Percentiles rank a stretch among this genome's conserved stretches.
Evolutionary conservation across 2,888 invertebrate genomes (phyloP).

Genomic region (Cryptus armator): DNA sequence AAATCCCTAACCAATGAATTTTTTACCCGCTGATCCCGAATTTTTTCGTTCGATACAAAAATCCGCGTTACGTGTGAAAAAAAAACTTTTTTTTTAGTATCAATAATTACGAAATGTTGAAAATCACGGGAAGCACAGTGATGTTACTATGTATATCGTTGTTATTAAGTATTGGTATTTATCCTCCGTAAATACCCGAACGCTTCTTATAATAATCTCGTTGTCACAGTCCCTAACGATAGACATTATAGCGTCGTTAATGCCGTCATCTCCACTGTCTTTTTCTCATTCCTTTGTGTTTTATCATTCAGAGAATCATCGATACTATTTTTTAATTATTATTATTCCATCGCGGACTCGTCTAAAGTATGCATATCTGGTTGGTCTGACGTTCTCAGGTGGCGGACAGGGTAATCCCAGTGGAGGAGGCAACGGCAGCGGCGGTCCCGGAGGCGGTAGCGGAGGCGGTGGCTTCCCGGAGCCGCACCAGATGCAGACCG

Average conservation of each 20-base stretch:
- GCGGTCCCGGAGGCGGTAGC: conserved; percentile 87
- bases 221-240: background rate
- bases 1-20: too few species aligned
- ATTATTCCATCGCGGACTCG: conserved; percentile 16
- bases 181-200: background rate
- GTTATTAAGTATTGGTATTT: background rate
- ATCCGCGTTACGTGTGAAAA: too few species aligned
- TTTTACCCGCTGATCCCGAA: too few species aligned
- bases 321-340: conserved; percentile 5
- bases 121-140: too few species aligned
- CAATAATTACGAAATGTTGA: too few species aligned
- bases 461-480: conserved; percentile 91
- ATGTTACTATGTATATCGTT: too few species aligned
- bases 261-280: background rate
- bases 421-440: conserved; percentile 89
- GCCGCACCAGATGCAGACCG: conserved; percentile 90
- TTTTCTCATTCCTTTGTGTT: conserved; percentile 12
- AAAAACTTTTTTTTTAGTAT: too few species aligned
- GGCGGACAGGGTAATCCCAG: conserved; percentile 90
- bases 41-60: too few species aligned
- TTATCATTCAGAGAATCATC: background rate
- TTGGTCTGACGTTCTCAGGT: conserved; percentile 84
- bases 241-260: background rate
- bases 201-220: background rate
- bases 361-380: conserved; percentile 25